Conservation (phyloP, 2,888 invertebrate genomes). For the Orthosia gracilis region DNA sequence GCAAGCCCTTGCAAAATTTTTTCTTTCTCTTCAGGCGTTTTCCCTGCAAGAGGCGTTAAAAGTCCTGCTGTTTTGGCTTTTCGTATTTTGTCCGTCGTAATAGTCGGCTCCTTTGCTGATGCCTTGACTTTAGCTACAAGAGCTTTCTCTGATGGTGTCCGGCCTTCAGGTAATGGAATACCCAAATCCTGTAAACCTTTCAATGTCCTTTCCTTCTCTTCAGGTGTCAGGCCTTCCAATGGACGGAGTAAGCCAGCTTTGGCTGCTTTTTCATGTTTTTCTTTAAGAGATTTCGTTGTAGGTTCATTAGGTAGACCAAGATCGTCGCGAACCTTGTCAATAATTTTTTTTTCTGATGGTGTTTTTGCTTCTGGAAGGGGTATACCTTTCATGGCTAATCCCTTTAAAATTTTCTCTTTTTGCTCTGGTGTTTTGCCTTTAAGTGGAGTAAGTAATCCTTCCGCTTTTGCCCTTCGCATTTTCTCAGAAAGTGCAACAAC, state of each 20-base stretch:
- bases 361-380: not conserved
- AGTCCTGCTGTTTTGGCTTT: constrained; percentile 52
- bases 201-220: constrained; percentile 65
- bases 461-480: too few species aligned
- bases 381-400: not conserved
- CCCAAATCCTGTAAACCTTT: constrained; percentile 58
- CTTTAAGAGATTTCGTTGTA: too few species aligned
- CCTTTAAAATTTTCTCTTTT: too few species aligned
- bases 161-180: too few species aligned
- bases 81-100: constrained; percentile 37
- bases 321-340: not conserved
- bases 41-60: constrained; percentile 42
- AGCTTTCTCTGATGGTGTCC: constrained; percentile 36
- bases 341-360: not conserved
- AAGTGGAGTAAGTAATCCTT: too few species aligned
- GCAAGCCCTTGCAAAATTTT: constrained; percentile 32
- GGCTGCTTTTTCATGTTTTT: too few species aligned
- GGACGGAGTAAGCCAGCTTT: constrained; percentile 24
- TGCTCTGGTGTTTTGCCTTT: too few species aligned
- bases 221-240: constrained; percentile 57
- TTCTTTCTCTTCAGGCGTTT: constrained; percentile 34
- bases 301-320: too few species aligned
- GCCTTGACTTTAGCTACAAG: constrained; percentile 8
- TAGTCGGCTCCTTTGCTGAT: constrained; percentile 23
- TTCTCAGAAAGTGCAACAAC: too few species aligned